phyloP scores from a whole-genome alignment of 2,113 vertebrate species.

The Microtus ochrogaster region DNA sequence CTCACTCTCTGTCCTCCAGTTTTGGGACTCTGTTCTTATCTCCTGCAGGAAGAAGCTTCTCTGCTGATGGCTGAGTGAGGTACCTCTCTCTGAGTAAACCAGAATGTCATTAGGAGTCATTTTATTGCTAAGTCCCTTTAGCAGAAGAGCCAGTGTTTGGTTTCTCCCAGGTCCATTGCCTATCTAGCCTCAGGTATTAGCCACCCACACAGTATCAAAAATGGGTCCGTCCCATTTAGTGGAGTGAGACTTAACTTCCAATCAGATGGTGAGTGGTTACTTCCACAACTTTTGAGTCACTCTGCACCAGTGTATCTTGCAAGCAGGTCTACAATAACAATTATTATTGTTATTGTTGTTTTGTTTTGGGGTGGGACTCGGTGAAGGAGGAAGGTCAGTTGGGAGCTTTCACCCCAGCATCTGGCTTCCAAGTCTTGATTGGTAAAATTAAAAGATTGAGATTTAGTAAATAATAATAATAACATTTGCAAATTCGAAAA shows the following conservation, averaged over 20 bases:
- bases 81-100: not conserved
- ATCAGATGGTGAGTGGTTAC: not conserved
- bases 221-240: not conserved
- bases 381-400: not conserved
- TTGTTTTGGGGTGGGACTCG: not conserved
- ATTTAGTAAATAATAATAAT: not conserved
- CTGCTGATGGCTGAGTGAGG: not conserved
- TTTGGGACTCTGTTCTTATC: not conserved
- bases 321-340: too few species aligned
- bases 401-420: not conserved
- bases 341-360: not conserved
- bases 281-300: not conserved
- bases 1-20: not conserved
- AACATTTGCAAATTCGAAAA: not conserved
- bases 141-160: not conserved
- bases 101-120: not conserved
- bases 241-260: not conserved
- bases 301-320: not conserved
- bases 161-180: not conserved
- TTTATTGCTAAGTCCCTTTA: not conserved
- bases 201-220: not conserved
- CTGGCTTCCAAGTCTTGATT: not conserved
- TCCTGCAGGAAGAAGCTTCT: not conserved
- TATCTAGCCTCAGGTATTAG: not conserved
- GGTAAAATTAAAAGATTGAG: not conserved